Evolutionary conservation across 2,113 vertebrate species (phyloP), one percentile per base, ranked within the genome.

Genomic region (Marmota monax): DNA sequence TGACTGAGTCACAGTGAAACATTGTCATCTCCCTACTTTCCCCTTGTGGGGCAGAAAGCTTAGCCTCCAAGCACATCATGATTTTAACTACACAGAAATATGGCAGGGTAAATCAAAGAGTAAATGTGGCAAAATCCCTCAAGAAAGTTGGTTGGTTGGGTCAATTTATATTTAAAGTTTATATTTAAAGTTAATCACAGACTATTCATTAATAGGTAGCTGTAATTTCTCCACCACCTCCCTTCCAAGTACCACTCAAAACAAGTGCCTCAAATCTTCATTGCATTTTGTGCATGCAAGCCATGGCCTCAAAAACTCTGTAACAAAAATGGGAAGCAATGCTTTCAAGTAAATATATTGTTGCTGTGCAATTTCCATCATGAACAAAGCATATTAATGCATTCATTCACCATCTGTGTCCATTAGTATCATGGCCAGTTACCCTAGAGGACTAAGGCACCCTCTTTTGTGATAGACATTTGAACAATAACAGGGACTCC

Each of bases 381-480:
- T 70, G 93, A 97, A 88, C 77, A 78, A 73, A 95, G 87, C 69
- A 78, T 92, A 76, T 95, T 92, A 97, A 87, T 90, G 84, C 69
- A 95, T 96, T 96, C 92, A 95, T 34, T 96, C 82, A 88, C 95
- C 97, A 97, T 97, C 97, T 98, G 96, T 92, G 93, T 74, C 94
- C 70, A 13, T 70, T 90, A 80, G 84, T 96, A 77, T 39, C 84
- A 90, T 4, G 73, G 95, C 96, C 96, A 97, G 94, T 94, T 96
- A 94, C 86, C 92, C 93, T 9, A 74, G 87, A 96, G 94, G 72
- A 96, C 79, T 74, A 85, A 95, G 96, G 92, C 88, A 92, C 82
- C 97, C 92, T 90, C 37, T 88, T 97, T 94, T 96, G 92, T 96
- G 84, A 97, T 39, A 96, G 96, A 76, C 94, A 76, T 80, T 94